Conservation (phyloP, 2,797 vertebrate genomes). For the Thamnophis elegans region DNA sequence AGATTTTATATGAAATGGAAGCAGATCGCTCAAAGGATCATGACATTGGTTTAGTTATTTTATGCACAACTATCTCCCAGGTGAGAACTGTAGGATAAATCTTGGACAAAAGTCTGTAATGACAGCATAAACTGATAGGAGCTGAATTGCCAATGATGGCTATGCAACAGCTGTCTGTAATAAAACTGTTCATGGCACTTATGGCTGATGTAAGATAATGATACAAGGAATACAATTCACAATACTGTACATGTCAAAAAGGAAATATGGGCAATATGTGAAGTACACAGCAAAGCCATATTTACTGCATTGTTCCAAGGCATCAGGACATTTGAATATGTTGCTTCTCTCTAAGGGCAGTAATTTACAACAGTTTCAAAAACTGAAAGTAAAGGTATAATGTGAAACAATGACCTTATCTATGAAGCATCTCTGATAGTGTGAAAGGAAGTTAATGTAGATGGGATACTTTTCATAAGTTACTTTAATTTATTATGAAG, state of each 20-base stretch:
- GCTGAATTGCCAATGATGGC: constrained; percentile 30
- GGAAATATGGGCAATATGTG: constrained; percentile 2
- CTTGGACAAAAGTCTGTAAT: background rate
- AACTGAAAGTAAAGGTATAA: constrained; percentile 10
- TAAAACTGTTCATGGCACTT: constrained; percentile 5
- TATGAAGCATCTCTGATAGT: background rate
- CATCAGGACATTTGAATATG: background rate
- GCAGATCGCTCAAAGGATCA: background rate
- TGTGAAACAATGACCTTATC: background rate
- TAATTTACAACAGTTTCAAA: constrained; percentile 19
- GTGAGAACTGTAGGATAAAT: background rate
- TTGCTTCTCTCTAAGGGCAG: constrained; percentile 9
- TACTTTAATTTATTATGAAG: constrained; percentile 3
- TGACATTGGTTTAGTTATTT: background rate
- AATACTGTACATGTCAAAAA: constrained; percentile 26
- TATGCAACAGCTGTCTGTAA: constrained; percentile 14
- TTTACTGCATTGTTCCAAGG: background rate
- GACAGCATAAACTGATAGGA: background rate
- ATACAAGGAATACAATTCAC: background rate
- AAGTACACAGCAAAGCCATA: background rate
- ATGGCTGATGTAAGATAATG: background rate
- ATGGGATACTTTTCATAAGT: background rate
- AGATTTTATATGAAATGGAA: background rate
- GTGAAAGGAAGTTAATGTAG: background rate
- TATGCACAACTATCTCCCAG: background rate